Conservation (phyloP, 2,113 vertebrate genomes). For the Trinectes maculatus region DNA sequence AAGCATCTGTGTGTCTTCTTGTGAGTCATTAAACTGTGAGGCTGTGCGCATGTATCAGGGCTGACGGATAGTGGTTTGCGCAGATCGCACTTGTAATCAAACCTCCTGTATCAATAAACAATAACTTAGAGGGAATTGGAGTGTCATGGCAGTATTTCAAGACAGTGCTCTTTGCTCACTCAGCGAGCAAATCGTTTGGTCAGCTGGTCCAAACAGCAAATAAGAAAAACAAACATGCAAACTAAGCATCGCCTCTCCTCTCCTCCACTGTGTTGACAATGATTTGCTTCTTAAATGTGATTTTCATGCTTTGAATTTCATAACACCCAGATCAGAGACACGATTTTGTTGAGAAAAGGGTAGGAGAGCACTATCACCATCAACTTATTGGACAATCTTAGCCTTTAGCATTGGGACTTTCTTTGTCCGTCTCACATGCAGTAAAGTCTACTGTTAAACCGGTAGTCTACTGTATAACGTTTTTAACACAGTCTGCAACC, state of each 20-base stretch:
- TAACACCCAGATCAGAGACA: slow-evolving; percentile 15
- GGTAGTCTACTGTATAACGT: neutral
- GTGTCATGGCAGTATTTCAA: slow-evolving; percentile 51
- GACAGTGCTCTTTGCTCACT: neutral
- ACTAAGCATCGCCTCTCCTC: slow-evolving; percentile 21
- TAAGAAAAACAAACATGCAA: slow-evolving; percentile 43
- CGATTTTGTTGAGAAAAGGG: neutral
- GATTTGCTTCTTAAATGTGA: slow-evolving; percentile 10
- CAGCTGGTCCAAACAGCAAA: slow-evolving; percentile 30
- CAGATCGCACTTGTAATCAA: slow-evolving; percentile 62
- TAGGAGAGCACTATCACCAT: neutral
- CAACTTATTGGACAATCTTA: neutral
- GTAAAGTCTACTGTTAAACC: no score
- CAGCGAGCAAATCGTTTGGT: slow-evolving; percentile 29
- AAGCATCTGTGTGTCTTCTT: slow-evolving; percentile 42
- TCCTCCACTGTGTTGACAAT: slow-evolving; percentile 9
- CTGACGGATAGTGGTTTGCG: slow-evolving; percentile 63
- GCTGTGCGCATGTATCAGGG: slow-evolving; percentile 55
- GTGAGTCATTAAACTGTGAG: slow-evolving; percentile 62
- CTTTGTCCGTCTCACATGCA: no score
- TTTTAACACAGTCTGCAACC: neutral
- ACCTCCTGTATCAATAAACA: slow-evolving; percentile 50
- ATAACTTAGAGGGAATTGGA: slow-evolving; percentile 62
- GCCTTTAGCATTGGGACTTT: no score
- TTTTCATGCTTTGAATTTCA: slow-evolving; percentile 32